These are phyloP conservation scores for Atherinomorus stipes DNA, from an alignment of 2,113 vertebrate species.

Conservation along the genomic window DNA sequence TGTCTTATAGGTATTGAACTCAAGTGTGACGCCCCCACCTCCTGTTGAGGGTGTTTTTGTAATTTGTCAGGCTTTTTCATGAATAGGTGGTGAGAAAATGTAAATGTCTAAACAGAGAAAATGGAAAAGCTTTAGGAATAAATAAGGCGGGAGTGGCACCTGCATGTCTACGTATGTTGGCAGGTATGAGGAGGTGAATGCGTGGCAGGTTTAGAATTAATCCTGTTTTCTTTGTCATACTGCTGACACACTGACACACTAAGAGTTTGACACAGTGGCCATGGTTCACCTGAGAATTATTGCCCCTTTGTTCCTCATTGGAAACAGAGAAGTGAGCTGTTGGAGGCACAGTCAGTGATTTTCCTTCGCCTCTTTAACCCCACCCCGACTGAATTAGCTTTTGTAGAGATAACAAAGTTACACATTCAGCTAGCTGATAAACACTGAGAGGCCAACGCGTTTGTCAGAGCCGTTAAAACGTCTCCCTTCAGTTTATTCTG, in stretches of 20 bases:
- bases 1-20: constrained; percentile 17
- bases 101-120: not conserved
- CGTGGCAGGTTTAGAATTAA: constrained; percentile 27
- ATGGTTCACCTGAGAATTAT: constrained; percentile 1
- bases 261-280: constrained; percentile 19
- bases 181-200: not conserved
- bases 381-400: constrained; percentile 50
- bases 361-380: constrained; percentile 16
- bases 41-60: not conserved
- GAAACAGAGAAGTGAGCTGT: constrained; percentile 27
- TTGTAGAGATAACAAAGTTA: constrained; percentile 62
- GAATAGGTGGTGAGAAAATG: constrained; percentile 7
- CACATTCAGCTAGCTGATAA: constrained; percentile 63
- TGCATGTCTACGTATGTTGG: not conserved
- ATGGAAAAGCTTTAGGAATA: too few relatives aligned
- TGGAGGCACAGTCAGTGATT: constrained; percentile 43
- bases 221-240: not conserved
- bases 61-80: constrained; percentile 11
- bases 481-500: constrained; percentile 23
- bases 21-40: constrained; percentile 12
- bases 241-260: constrained; percentile 58
- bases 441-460: constrained; percentile 30
- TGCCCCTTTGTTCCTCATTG: constrained; percentile 35
- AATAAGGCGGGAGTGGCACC: not conserved
- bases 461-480: constrained; percentile 22